Base-by-base conservation (phyloP, 2,113 vertebrate species). In the Cairina moschata region DNA sequence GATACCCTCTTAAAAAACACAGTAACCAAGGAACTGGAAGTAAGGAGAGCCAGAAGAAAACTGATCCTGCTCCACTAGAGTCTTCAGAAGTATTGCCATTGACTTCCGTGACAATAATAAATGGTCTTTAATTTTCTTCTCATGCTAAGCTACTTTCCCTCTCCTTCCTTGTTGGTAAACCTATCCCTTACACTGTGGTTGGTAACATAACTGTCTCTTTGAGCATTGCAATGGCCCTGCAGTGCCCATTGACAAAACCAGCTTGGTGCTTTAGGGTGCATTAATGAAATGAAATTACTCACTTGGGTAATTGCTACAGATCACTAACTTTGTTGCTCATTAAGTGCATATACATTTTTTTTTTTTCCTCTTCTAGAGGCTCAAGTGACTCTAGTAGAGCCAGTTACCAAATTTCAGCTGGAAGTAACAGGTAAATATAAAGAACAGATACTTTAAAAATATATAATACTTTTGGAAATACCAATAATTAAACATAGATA, bases 281-380 rank as follows among this genome's bases (percentile, higher is more conserved):
- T 86, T 96, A 93, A 96, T 93, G 83, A 96, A 92, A 89, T 58
- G 86, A 84, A 97, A 96, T 94, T 94, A 95, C 48, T 88, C 90
- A 93, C 88, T 94, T 94, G 93, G 95, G 93, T 94, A 97, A 95
- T 88, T 94, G 82, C 83, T 75, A 69, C 83, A 93, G 90, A 96
- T 95, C 88, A 91, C 95, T 96, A 96, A 90, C 90, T 94, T 91
- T 84, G 90, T 88, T 93, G 93, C 86, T 96, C 83, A 95, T 95
- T 95, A 96, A 90, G 40, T 54, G 83, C 73, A 73, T 75, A 36
- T 54, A 88, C 31, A 38, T 69, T 36, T 81, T 78, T n/a, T 29
- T 59, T 13, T 60, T 91, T 40, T 86, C 85, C 59, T 91, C 46
- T 86, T 90, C 63, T 21, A 59, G 63, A 2, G 21, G 40, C 31